Conservation (phyloP, 2,888 invertebrate genomes). For the Mayetiola destructor region DNA sequence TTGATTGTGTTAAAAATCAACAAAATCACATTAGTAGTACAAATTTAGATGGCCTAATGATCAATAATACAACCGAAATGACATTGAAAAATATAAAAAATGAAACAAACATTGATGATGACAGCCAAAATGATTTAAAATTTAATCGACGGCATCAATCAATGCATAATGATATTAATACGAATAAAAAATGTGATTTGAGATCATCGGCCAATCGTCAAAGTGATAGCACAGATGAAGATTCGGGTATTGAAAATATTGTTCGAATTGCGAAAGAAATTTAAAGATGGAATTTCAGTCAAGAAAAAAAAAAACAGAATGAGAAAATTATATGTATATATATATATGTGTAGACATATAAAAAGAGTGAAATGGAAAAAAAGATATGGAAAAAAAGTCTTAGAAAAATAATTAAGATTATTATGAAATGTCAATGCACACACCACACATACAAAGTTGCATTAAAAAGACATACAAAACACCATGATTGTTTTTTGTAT, state of each 20-base stretch:
- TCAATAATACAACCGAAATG: not conserved
- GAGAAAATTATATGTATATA: not conserved
- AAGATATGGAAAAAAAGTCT: too few relatives aligned
- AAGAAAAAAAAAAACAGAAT: not conserved
- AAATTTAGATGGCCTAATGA: constrained; percentile 4
- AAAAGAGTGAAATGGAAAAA: not conserved
- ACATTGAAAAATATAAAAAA: not conserved
- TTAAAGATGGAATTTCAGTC: not conserved
- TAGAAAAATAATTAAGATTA: too few relatives aligned
- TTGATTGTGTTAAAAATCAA: constrained; percentile 5
- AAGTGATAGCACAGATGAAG: constrained; percentile 23
- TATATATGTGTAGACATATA: not conserved
- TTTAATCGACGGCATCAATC: constrained; percentile 14
- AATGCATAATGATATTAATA: constrained; percentile 13
- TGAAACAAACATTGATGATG: too few relatives aligned
- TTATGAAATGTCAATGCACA: too few relatives aligned
- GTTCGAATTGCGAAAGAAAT: constrained; percentile 17
- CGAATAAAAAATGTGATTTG: constrained; percentile 16
- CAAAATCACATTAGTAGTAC: constrained; percentile 1
- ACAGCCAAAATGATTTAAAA: too few relatives aligned
- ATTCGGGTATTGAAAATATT: constrained; percentile 24
- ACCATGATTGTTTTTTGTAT: too few relatives aligned
- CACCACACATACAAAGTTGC: too few relatives aligned
- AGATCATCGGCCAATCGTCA: constrained; percentile 14
- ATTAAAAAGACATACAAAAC: too few relatives aligned